phyloP scores from a whole-genome alignment of 1,140 invertebrate genomes.

The Pentalonia nigronervosa region DNA sequence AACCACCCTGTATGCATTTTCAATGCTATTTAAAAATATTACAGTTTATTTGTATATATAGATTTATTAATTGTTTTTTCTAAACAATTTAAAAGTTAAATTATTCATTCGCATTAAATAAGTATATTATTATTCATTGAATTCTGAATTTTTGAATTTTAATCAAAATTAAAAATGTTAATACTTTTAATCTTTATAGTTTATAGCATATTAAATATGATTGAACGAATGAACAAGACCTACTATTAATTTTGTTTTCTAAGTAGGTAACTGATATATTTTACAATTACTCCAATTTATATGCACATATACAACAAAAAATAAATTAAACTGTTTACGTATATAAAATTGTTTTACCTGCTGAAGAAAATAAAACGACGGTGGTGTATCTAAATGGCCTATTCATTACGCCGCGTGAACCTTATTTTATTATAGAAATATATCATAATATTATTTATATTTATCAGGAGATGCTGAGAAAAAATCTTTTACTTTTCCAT shows the following conservation, averaged over 20 bases:
- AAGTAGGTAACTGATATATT: background rate
- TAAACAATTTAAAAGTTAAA: background rate
- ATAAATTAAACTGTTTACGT: background rate
- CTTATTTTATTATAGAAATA: background rate
- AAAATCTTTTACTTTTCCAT: background rate
- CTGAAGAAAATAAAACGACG: background rate
- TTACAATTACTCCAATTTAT: background rate
- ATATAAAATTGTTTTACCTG: background rate
- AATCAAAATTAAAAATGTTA: slow-evolving; percentile 1
- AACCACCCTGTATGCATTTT: background rate
- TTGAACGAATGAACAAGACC: no score
- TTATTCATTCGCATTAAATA: background rate
- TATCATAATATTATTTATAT: background rate
- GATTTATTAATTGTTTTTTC: background rate
- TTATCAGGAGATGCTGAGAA: background rate
- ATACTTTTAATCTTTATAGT: background rate
- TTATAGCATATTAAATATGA: no score
- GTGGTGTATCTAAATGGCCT: background rate
- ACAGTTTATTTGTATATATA: background rate
- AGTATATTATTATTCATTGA: background rate
- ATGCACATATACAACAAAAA: background rate
- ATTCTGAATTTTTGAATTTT: background rate
- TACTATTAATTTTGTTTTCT: background rate
- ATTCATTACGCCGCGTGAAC: background rate
- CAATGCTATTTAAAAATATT: background rate